Conservation (phyloP, 1,140 invertebrate species). For the Lepidurus packardi region DNA sequence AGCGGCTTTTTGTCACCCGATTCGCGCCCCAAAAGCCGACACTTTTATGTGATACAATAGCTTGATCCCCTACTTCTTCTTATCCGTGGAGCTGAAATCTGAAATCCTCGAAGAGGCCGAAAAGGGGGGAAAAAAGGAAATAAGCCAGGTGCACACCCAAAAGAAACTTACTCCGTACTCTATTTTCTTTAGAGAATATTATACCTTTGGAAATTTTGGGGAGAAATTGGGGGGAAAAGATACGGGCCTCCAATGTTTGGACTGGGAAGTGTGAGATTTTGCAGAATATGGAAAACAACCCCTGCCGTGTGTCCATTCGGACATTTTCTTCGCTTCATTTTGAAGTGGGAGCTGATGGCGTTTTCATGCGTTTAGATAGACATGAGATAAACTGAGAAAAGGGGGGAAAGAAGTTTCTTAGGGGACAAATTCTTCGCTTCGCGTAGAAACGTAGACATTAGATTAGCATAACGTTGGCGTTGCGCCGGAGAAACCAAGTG, state of each 20-base stretch:
- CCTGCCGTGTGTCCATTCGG: neutral
- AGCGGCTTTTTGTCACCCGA: neutral
- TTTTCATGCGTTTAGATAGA: too few species aligned
- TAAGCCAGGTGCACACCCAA: neutral
- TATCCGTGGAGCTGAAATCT: neutral
- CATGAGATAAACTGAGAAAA: too few species aligned
- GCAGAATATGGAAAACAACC: slow-evolving; percentile 15
- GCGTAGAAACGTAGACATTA: too few species aligned
- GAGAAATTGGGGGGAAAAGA: neutral
- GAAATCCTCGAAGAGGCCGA: neutral
- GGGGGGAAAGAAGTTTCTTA: too few species aligned
- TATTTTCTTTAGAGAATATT: neutral
- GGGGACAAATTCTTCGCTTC: too few species aligned
- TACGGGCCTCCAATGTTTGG: neutral
- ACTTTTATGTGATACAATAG: slow-evolving; percentile 11
- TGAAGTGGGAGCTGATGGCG: too few species aligned
- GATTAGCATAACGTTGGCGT: slow-evolving; percentile 5
- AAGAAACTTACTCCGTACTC: neutral
- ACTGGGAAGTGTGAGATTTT: slow-evolving; percentile 7
- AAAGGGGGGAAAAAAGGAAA: neutral
- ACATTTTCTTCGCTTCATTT: neutral
- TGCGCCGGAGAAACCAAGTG: neutral
- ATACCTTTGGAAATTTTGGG: neutral
- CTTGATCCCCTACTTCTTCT: neutral
- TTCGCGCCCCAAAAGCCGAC: slow-evolving; percentile 16